phyloP scores from a whole-genome alignment of 2,888 invertebrate genomes.

The Catocala sponsa region DNA sequence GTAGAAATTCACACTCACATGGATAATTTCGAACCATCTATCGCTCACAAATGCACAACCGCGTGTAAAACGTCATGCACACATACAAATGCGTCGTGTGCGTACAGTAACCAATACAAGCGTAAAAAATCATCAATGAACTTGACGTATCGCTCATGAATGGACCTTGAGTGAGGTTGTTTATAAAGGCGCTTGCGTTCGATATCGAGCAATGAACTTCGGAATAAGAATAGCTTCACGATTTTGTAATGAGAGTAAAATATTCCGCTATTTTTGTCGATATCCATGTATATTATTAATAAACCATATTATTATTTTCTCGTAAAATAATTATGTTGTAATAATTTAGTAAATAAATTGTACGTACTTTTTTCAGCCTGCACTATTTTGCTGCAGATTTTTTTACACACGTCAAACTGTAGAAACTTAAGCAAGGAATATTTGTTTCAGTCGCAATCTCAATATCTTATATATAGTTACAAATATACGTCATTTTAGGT shows the following conservation, averaged over 20 bases:
- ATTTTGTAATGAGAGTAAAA: conserved; percentile 35
- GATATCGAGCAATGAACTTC: conserved; percentile 76
- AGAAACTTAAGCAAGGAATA: background rate
- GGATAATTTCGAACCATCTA: conserved; percentile 24
- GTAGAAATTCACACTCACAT: conserved; percentile 47
- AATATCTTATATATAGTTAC: background rate
- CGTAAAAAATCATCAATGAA: conserved; percentile 74
- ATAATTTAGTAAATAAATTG: background rate
- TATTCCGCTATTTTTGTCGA: conserved; percentile 20
- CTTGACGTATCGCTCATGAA: conserved; percentile 72
- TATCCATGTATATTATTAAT: background rate
- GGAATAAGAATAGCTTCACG: conserved; percentile 36
- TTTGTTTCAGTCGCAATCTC: background rate
- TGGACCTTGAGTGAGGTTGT: conserved; percentile 79
- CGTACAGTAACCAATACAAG: conserved; percentile 52
- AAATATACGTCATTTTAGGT: background rate
- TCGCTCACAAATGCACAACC: conserved; percentile 41
- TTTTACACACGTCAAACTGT: background rate
- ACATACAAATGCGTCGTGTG: conserved; percentile 28
- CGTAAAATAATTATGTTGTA: background rate
- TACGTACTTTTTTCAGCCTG: background rate
- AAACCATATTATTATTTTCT: too few species aligned
- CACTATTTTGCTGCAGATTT: too few species aligned
- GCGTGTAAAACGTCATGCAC: conserved; percentile 34
- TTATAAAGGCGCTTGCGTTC: conserved; percentile 63